phyloP scores from a whole-genome alignment of 2,113 vertebrate species.

The Dermatemys mawii region DNA sequence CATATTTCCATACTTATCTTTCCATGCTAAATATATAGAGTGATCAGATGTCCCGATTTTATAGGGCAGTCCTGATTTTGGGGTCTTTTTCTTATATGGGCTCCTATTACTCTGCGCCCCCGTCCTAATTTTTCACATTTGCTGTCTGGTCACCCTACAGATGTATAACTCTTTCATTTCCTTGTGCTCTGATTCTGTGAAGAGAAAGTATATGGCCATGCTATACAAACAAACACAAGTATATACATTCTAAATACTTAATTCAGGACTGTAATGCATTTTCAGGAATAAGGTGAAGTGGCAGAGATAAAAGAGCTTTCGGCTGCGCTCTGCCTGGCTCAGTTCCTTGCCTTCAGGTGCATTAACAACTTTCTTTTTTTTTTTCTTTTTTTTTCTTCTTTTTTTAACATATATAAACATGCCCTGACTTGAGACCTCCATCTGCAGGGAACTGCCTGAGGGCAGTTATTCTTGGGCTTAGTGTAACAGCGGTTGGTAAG shows the following conservation, averaged over 20 bases:
- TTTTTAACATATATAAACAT: not conserved
- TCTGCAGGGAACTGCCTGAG: not conserved
- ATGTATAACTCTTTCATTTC: not conserved
- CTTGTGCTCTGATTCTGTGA: not conserved
- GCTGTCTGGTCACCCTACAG: too few species aligned
- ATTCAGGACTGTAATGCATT: not conserved
- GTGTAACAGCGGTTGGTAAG: not conserved
- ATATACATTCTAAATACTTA: not conserved
- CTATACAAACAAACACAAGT: not conserved
- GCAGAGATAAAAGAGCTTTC: not conserved
- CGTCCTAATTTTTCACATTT: too few species aligned
- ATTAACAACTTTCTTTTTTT: not conserved
- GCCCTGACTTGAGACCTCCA: not conserved
- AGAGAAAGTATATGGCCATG: not conserved
- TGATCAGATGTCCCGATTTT: too few species aligned
- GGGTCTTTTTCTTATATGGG: too few species aligned
- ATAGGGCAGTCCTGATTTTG: too few species aligned
- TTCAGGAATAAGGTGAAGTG: not conserved
- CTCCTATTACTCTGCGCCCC: too few species aligned
- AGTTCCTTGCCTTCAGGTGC: not conserved
- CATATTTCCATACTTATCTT: not conserved
- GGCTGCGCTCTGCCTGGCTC: fast-evolving
- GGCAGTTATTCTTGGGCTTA: not conserved
- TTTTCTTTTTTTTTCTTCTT: not conserved
- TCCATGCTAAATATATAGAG: not conserved